Evolutionary conservation across 2,888 invertebrate species (phyloP).

Genomic region (Cistogaster globosa): DNA sequence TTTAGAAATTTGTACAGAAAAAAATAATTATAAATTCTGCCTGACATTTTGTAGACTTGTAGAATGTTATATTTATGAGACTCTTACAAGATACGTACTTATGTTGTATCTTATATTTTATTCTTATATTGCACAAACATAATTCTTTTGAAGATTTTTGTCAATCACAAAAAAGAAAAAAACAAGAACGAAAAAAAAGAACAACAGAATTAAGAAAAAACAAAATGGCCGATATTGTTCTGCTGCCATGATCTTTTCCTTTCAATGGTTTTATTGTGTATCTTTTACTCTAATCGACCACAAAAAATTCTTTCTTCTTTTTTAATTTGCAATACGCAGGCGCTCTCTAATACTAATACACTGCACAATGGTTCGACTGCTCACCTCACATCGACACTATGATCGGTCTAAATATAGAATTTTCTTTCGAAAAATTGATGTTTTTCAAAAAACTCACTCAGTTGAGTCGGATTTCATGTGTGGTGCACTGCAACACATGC

Average conservation of each 20-base stretch:
- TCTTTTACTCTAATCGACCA: neutral
- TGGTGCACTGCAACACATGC: neutral
- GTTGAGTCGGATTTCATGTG: neutral
- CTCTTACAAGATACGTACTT: no score
- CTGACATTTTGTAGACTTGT: no score
- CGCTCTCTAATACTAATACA: conserved; percentile 50
- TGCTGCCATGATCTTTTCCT: conserved; percentile 39
- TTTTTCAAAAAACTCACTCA: conserved; percentile 54
- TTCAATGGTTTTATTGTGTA: neutral
- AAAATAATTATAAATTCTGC: no score
- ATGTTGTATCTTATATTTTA: neutral
- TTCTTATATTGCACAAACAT: neutral
- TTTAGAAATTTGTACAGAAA: no score
- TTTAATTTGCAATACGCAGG: conserved; percentile 50
- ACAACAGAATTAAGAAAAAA: conserved; percentile 31
- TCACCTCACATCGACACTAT: conserved; percentile 42
- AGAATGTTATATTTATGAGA: no score
- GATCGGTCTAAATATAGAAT: conserved; percentile 69
- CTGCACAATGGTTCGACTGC: conserved; percentile 11
- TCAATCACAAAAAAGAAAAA: neutral
- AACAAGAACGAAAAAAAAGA: neutral
- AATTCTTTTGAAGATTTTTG: neutral
- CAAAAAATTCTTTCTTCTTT: neutral
- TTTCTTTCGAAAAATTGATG: conserved; percentile 8
- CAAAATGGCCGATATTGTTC: conserved; percentile 65